Evolutionary conservation across 2,113 vertebrate species (phyloP), one percentile per base, ranked within the genome.

Genomic region (Amblyopsis rosae): DNA sequence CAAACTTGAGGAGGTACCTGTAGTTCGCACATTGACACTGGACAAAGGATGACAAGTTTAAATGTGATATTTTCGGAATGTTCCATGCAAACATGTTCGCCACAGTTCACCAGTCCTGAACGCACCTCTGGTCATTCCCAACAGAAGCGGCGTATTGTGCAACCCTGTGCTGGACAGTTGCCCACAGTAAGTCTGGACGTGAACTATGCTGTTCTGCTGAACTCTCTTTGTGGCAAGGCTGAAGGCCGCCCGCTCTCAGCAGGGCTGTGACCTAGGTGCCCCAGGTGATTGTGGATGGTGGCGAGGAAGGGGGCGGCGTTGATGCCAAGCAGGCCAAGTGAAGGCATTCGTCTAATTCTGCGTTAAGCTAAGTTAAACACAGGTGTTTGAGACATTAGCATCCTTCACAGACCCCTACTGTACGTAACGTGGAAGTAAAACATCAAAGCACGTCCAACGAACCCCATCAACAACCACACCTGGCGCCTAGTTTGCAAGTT

Each of bases 101-200:
- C 26, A 26, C 26, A 2, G 26, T 26, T 26, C 26, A 26, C 26
- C 26, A 26, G 26, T 26, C 3, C 26, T 26, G 26, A 26, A 26
- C 26, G 26, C 26, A 26, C 26, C 26, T 26, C 84, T 90, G 89
- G 82, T 92, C 83, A 76, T 91, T 26, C 64, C 88, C 91, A 91
- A 92, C 92, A 93, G 92, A 94, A 92, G 85, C 91, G 92, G 12
- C 91, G 90, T 78, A 93, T 93, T 91, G 92, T 94, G 77, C 90
- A 93, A 85, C 82, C 87, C 76, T 91, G 91, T 92, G 90, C 83
- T 80, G 91, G 92, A 91, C 90, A 88, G 75, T 85, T 88, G 85
- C 84, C 90, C 84, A 89, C 90, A 90, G 92, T 93, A 93, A 93
- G 92, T 94, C 75, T 87, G 69, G 78, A 83, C 46, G 54, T 74